A percentile compares a stretch with the other conserved stretches of the same genome.
Evolutionary conservation across 2,113 vertebrate genomes (phyloP).

Genomic region (Pygathrix nemaeus): DNA sequence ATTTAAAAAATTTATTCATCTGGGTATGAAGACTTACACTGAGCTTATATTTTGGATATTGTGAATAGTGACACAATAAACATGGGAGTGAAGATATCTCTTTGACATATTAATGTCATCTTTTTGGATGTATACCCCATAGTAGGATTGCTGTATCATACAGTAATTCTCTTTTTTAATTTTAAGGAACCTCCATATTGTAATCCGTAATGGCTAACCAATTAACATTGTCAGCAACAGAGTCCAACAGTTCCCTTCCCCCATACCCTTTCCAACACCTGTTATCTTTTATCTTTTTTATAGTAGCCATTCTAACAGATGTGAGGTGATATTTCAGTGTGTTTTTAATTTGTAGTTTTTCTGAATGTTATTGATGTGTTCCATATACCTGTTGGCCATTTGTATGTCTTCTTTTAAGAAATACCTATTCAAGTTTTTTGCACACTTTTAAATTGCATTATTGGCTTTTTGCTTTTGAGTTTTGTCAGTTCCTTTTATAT

Average conservation of each 20-base stretch:
- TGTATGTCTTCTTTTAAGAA: not conserved
- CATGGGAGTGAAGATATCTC: not conserved
- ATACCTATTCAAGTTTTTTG: not conserved
- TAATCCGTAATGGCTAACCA: not conserved
- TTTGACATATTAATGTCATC: not conserved
- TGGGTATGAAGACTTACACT: not conserved
- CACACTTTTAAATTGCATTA: too few species aligned
- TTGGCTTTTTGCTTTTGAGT: not conserved
- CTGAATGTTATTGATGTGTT: not conserved
- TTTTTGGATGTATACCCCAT: not conserved
- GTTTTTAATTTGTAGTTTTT: not conserved
- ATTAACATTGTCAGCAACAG: not conserved
- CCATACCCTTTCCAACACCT: not conserved
- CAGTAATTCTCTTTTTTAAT: not conserved
- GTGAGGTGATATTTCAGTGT: not conserved
- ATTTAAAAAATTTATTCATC: not conserved
- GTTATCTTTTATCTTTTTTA: not conserved
- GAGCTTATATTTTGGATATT: not conserved
- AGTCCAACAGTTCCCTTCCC: not conserved
- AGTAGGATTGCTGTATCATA: not conserved
- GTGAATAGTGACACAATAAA: not conserved
- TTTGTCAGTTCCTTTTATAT: not conserved
- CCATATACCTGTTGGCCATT: not conserved
- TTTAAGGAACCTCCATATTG: not conserved
- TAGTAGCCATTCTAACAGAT: not conserved